Evolutionary conservation across 1,140 invertebrate genomes (phyloP).

Genomic region (Solenopsis fugax): DNA sequence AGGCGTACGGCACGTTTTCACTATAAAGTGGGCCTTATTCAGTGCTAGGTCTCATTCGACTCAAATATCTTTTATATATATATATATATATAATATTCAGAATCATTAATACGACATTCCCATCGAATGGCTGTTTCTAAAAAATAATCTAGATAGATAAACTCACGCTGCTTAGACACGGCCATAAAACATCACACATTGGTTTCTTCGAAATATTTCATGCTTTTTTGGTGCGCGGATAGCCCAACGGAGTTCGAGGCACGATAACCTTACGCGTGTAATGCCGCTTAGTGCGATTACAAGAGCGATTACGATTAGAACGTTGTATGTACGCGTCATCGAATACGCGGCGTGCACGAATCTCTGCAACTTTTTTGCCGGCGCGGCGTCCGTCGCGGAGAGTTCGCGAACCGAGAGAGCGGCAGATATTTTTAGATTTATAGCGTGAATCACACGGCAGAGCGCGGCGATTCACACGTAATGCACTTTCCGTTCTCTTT

Average conservation of each 20-base stretch:
- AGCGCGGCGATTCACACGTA: constrained; percentile 62
- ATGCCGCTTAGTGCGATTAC: constrained; percentile 41
- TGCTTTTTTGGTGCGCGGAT: not conserved
- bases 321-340: constrained; percentile 1
- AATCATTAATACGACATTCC: not conserved
- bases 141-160: not conserved
- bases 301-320: constrained; percentile 48
- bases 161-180: not conserved
- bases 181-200: not conserved
- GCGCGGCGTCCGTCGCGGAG: not conserved
- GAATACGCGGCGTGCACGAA: not conserved
- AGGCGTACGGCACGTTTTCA: too few relatives aligned
- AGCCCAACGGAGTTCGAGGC: constrained; percentile 8
- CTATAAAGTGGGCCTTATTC: too few relatives aligned
- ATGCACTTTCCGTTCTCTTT: constrained; percentile 63
- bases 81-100: not conserved
- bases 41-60: too few relatives aligned
- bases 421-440: constrained; percentile 73
- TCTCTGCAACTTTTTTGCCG: constrained; percentile 32
- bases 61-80: too few relatives aligned
- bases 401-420: constrained; percentile 39
- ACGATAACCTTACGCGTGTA: constrained; percentile 43
- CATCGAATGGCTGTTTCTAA: not conserved
- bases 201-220: not conserved
- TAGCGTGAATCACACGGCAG: constrained; percentile 66